Evolutionary conservation across 1,140 invertebrate genomes (phyloP), one percentile per base, ranked within the genome.

Genomic region (Drosophila funebris): DNA sequence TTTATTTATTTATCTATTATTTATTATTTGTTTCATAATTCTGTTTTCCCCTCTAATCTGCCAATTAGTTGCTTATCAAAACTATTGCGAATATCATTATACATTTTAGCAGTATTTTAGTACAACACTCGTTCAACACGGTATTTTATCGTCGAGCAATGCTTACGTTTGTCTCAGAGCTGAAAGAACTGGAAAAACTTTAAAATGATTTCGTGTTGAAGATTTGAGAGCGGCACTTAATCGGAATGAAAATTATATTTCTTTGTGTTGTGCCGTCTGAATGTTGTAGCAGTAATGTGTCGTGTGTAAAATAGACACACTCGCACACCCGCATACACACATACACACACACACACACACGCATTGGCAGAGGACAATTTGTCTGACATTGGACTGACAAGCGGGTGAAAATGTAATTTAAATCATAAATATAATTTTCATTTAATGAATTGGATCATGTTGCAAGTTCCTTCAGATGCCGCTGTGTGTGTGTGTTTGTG

Each of bases 391-490:
- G 24, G 43, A n/a, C n/a, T 54, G 54, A n/a, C 41, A 61, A 41
- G 48, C 56, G 43, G 4, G 62, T 62, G 48, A 72, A 88, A 81
- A 82, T 87, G 83, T 67, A 82, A 82, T 87, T 82, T 87, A 73
- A 87, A 87, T 87, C 82, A 87, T 78, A 78, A 87, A 87, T 87
- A 82, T 88, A 82, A 87, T 87, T 88, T 85, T 72, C 71, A 60
- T 82, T 76, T 87, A 87, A 87, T 87, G 83, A 87, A 87, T 85
- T 85, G 78, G 82, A 85, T 85, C 75, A 85, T 57, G 63, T 66
- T 61, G 54, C 53, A 66, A 61, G 44, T 58, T 76, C 31, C 46
- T 57, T 50, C 41, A 33, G 43, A 43, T 41, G 48, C 53, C 3
- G n/a, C 13, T 18, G 33, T 9, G 29, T 7, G 46, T 50, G 52